Conservation (phyloP, 2,797 vertebrate genomes). For the Coilia nasus region DNA sequence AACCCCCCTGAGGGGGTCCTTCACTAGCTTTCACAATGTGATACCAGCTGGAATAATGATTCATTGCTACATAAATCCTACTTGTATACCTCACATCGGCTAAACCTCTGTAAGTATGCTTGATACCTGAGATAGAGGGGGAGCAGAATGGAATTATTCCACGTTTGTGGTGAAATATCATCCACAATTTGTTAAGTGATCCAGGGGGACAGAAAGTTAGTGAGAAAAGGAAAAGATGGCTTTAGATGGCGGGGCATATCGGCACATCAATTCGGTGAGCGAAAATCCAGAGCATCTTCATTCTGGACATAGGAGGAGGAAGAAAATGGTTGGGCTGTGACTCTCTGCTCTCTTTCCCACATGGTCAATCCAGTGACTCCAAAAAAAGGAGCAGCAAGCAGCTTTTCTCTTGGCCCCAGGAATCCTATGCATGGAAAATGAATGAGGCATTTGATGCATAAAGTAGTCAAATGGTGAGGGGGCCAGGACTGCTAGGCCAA, state of each 20-base stretch:
- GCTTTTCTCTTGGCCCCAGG: slow-evolving; percentile 4
- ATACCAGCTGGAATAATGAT: background rate
- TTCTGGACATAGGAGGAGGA: background rate
- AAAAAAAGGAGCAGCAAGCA: background rate
- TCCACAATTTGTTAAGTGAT: slow-evolving; percentile 23
- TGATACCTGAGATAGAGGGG: background rate
- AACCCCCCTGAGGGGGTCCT: background rate
- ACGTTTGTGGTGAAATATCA: background rate
- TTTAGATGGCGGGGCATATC: slow-evolving; percentile 19
- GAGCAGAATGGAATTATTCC: background rate
- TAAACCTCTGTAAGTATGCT: background rate
- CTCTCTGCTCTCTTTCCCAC: slow-evolving; percentile 21
- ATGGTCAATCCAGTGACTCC: slow-evolving; percentile 24
- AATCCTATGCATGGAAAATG: slow-evolving; percentile 48
- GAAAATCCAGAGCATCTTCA: slow-evolving; percentile 45
- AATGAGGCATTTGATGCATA: slow-evolving; percentile 35
- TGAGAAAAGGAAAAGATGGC: slow-evolving; percentile 12
- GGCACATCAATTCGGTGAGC: slow-evolving; percentile 27
- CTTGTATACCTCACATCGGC: background rate
- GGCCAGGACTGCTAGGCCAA: slow-evolving; percentile 54
- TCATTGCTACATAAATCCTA: background rate
- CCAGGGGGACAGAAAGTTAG: slow-evolving; percentile 7
- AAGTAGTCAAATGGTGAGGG: slow-evolving; percentile 26
- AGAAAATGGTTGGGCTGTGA: slow-evolving; percentile 7
- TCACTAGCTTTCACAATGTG: background rate